A percentile compares a stretch with the other conserved stretches of the same genome.
Conservation (phyloP, 2,113 vertebrate species). For the Amazona guildingii region DNA sequence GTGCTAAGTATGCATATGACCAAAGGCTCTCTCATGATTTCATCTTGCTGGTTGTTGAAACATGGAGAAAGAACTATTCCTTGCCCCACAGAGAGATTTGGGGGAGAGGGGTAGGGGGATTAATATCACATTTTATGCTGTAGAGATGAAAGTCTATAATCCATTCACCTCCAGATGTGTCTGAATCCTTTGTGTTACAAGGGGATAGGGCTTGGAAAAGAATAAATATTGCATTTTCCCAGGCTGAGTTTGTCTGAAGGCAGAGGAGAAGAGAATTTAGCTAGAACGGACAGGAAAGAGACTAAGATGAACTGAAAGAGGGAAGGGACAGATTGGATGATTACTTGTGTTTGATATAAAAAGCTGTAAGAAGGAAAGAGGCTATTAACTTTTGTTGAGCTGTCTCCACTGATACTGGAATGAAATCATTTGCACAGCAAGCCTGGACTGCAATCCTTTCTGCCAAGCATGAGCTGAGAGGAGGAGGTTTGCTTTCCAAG, state of each 20-base stretch:
- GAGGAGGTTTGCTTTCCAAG: slow-evolving; percentile 63
- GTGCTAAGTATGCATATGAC: neutral
- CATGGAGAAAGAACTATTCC: neutral
- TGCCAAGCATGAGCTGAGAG: slow-evolving; percentile 44
- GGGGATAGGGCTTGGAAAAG: neutral
- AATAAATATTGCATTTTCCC: slow-evolving; percentile 49
- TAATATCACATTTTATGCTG: neutral
- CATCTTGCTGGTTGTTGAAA: neutral
- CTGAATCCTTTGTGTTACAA: neutral
- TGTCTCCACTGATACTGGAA: slow-evolving; percentile 21
- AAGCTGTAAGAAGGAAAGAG: neutral
- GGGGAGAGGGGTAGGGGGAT: neutral
- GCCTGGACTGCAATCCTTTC: neutral
- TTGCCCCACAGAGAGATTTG: neutral
- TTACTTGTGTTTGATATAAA: neutral
- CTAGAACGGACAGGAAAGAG: neutral
- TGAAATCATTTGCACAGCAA: neutral
- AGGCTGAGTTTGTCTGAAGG: slow-evolving; percentile 1
- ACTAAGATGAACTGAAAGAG: neutral
- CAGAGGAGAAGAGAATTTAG: neutral
- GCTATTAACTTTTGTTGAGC: slow-evolving; percentile 16
- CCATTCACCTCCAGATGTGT: neutral
- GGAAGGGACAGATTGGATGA: neutral
- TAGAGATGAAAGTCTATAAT: slow-evolving; percentile 8
- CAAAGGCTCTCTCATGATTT: neutral